Conservation (phyloP, 2,888 invertebrate species). For the Plemyria rubiginata region DNA sequence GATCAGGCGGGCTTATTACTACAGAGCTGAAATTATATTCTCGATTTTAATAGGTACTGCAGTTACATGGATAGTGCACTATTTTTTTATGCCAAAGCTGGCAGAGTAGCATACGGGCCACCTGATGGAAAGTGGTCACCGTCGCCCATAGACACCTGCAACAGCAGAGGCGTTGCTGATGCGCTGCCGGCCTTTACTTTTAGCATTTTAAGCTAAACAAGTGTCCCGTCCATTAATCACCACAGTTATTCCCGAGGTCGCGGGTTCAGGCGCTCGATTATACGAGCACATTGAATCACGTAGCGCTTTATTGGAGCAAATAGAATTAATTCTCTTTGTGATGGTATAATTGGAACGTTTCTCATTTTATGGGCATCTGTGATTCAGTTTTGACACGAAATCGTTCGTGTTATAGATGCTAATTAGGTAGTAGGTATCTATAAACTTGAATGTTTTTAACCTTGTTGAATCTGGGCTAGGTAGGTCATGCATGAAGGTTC, state of each 20-base stretch:
- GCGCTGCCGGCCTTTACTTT: too few relatives aligned
- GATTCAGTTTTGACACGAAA: constrained; percentile 16
- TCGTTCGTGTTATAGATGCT: constrained; percentile 11
- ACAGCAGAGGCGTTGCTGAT: too few relatives aligned
- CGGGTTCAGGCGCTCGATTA: constrained; percentile 53
- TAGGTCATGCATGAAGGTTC: neutral
- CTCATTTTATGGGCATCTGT: constrained; percentile 15
- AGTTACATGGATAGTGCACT: too few relatives aligned
- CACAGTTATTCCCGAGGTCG: constrained; percentile 45
- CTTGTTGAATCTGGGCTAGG: constrained; percentile 1
- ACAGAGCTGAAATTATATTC: too few relatives aligned
- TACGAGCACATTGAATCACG: constrained; percentile 41
- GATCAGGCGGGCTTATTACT: too few relatives aligned
- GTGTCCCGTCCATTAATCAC: constrained; percentile 45
- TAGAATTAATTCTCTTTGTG: constrained; percentile 27
- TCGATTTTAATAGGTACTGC: too few relatives aligned
- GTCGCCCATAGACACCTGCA: too few relatives aligned
- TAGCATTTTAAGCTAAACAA: constrained; percentile 2
- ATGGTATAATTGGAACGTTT: constrained; percentile 20
- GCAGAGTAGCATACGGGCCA: too few relatives aligned
- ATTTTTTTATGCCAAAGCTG: too few relatives aligned
- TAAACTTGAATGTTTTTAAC: neutral
- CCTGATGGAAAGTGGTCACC: too few relatives aligned
- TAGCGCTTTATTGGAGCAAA: constrained; percentile 27
- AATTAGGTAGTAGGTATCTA: constrained; percentile 9